Conservation (phyloP, 2,113 vertebrate species). For the Pangasianodon gigas region DNA sequence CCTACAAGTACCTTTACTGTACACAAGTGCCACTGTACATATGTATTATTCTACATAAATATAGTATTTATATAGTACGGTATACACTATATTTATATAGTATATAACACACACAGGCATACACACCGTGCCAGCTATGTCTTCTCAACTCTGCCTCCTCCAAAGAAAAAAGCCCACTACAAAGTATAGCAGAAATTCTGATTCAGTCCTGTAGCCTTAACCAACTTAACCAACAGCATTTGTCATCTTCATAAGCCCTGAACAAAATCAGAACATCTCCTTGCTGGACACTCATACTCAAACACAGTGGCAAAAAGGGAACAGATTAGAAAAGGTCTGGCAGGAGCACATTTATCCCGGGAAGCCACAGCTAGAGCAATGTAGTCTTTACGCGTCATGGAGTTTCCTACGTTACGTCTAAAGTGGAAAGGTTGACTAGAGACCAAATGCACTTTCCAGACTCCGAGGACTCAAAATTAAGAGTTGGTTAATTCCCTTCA, state of each 20-base stretch:
- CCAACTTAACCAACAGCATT: not conserved
- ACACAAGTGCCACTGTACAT: not conserved
- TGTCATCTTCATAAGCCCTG: not conserved
- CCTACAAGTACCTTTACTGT: not conserved
- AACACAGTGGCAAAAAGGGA: slow-evolving; percentile 49
- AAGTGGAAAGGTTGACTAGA: slow-evolving; percentile 50
- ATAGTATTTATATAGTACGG: not conserved
- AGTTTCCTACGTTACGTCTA: slow-evolving; percentile 57
- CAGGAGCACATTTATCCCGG: slow-evolving; percentile 61
- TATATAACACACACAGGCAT: not conserved
- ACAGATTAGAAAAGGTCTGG: slow-evolving; percentile 56
- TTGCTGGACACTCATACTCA: slow-evolving; percentile 24
- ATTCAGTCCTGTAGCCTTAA: not conserved
- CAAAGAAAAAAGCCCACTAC: slow-evolving; percentile 5
- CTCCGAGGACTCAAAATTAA: slow-evolving; percentile 49
- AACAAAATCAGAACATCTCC: slow-evolving; percentile 7
- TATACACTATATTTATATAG: too few species aligned
- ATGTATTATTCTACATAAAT: not conserved
- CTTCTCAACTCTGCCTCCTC: not conserved
- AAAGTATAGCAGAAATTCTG: slow-evolving; percentile 5
- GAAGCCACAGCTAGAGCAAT: slow-evolving; percentile 64
- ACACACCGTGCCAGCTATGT: not conserved
- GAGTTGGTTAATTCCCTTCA: slow-evolving; percentile 42
- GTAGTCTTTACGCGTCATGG: slow-evolving; percentile 57
- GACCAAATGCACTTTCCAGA: slow-evolving; percentile 44